Evolutionary conservation across 2,888 invertebrate genomes (phyloP).

Genomic region (Nemurella pictetii): DNA sequence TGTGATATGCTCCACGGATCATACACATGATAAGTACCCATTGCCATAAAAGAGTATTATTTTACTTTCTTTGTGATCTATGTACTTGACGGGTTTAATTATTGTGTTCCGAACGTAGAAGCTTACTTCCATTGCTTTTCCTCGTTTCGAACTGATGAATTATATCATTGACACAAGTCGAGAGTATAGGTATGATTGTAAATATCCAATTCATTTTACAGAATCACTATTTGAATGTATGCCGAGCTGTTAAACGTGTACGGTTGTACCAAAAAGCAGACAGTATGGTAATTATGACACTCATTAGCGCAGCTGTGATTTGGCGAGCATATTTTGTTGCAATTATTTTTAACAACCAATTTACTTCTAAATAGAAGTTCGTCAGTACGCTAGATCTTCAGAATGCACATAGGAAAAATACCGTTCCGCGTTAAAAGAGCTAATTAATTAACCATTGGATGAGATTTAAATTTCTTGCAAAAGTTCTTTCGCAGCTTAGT

Average conservation of each 20-base stretch:
- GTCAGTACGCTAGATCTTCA: no score
- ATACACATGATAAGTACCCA: neutral
- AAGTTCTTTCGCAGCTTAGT: no score
- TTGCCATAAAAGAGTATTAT: neutral
- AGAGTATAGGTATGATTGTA: neutral
- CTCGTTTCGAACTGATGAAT: neutral
- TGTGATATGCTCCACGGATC: neutral
- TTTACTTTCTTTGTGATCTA: neutral
- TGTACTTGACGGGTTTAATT: neutral
- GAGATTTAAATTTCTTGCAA: no score
- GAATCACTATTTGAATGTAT: neutral
- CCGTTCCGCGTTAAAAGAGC: no score
- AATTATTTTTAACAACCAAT: neutral
- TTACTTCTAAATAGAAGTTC: neutral
- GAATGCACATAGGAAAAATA: no score
- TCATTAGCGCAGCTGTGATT: neutral
- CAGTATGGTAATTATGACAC: no score
- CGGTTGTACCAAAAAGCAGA: no score
- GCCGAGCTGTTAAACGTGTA: neutral
- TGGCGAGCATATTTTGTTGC: neutral
- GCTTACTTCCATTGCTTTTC: neutral
- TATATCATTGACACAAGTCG: neutral
- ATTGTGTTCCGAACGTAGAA: neutral
- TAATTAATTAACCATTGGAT: no score
- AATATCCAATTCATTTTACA: neutral